phyloP scores from a whole-genome alignment of 1,140 invertebrate species.

The Caenorhabditis brenneri region DNA sequence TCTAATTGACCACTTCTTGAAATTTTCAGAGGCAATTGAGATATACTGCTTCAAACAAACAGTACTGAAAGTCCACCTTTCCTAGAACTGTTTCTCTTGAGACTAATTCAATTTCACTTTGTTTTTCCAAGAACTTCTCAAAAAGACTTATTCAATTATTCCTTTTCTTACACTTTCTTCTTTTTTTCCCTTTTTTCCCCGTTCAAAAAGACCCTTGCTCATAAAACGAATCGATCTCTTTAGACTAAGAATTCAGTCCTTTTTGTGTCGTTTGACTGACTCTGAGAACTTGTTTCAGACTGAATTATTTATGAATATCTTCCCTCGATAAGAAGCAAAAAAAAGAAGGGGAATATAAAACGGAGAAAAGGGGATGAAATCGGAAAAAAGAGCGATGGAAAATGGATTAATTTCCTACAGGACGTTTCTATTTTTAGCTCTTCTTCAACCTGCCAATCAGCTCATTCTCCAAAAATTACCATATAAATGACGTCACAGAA shows the following conservation, averaged over 20 bases:
- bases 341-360: background rate
- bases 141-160: background rate
- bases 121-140: no score
- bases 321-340: background rate
- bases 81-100: background rate
- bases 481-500: no score
- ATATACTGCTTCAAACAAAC: no score
- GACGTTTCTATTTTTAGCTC: no score
- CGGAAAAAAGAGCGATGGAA: background rate
- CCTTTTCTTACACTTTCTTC: background rate
- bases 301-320: background rate
- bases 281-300: background rate
- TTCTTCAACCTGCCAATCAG: no score
- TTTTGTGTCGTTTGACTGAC: background rate
- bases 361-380: background rate
- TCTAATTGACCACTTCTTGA: no score
- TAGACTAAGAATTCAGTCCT: background rate
- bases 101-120: background rate
- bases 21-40: no score
- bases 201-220: background rate
- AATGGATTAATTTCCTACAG: no score
- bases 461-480: no score
- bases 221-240: background rate
- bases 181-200: background rate
- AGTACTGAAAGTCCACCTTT: no score